Base-by-base conservation (phyloP, 1,140 invertebrate genomes). In the Ceratitis capitata region DNA sequence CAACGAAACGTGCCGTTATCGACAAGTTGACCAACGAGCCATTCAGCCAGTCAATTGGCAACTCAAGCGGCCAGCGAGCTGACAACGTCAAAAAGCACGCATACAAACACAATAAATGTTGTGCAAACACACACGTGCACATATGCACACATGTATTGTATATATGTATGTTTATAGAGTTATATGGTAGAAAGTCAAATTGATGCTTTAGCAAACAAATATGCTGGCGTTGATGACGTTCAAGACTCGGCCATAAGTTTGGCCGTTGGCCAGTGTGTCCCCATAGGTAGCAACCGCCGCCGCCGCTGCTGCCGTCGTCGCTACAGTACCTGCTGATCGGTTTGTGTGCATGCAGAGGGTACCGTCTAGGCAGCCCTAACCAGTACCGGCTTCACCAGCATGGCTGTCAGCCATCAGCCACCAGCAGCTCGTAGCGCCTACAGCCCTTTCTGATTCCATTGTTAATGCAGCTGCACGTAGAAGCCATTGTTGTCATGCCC, bases 1-100 rank as follows among this genome's bases (percentile, higher is more conserved):
- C 19, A 23, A 78, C 39, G 39, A 78, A 78, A 78, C 69, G 69
- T 78, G 69, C 69, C 69, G 69, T 32, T 78, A 45, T 78, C 69
- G 69, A 78, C 69, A 10, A 47, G 69, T 78, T 78, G 35, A 45
- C 69, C 69, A 78, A 78, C 69, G 69, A 78, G 16, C 69, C 39
- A 78, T 78, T 26, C 69, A 78, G 69, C 69, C 39, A 78, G 69
- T 78, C 69, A 78, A 78, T 78, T 78, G 69, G 69, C 69, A 78
- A 78, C 69, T 45, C 39, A 78, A 78, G 69, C 69, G 69, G n/a
- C 69, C 69, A 78, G 39, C 69, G 39, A 78, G 69, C 69, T 78
- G 69, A 78, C 69, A 78, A 78, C 69, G 35, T 78, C 69, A 78
- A 78, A 78, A 78, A 47, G 69, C 39, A 78, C 42, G 4, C 39